phyloP scores from a whole-genome alignment of 1,140 invertebrate genomes.

The Cherax destructor region DNA sequence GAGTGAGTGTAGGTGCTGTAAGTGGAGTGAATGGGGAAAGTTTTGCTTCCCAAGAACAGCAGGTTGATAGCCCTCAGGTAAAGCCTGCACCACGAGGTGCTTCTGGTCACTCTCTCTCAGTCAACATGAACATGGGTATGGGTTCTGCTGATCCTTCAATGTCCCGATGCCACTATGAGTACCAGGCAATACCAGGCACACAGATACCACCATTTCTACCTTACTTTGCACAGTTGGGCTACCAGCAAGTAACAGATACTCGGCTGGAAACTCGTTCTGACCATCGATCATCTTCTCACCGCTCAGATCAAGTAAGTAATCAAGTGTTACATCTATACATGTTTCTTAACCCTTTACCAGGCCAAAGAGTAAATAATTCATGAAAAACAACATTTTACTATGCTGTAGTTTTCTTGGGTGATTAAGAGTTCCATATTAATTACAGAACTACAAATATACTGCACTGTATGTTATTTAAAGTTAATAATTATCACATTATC shows the following conservation, averaged over 20 bases:
- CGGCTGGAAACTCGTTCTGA: constrained; percentile 32
- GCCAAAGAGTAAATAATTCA: too few relatives aligned
- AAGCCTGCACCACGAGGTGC: constrained; percentile 20
- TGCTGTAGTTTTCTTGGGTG: too few relatives aligned
- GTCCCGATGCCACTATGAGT: constrained; percentile 55
- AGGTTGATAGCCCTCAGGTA: constrained; percentile 32
- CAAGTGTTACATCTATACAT: background rate
- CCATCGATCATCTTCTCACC: constrained; percentile 13
- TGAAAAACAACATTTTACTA: too few relatives aligned
- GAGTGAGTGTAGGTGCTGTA: constrained; percentile 17
- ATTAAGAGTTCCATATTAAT: too few relatives aligned
- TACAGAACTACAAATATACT: too few relatives aligned
- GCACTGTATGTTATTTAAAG: too few relatives aligned
- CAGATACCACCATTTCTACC: constrained; percentile 53
- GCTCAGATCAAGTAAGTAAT: background rate
- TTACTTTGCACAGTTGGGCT: constrained; percentile 46
- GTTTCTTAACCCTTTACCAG: too few relatives aligned
- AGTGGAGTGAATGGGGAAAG: constrained; percentile 31
- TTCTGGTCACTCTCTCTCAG: constrained; percentile 18
- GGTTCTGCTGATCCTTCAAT: constrained; percentile 38
- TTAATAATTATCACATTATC: too few relatives aligned
- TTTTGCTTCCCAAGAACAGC: constrained; percentile 33
- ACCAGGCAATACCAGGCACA: constrained; percentile 40
- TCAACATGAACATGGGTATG: constrained; percentile 52
- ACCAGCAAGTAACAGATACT: constrained; percentile 41